A percentile compares a stretch with the other conserved stretches of the same genome.
These are phyloP conservation scores for Salarias fasciatus DNA, from an alignment of 2,797 vertebrate genomes.

Conservation along the genomic window DNA sequence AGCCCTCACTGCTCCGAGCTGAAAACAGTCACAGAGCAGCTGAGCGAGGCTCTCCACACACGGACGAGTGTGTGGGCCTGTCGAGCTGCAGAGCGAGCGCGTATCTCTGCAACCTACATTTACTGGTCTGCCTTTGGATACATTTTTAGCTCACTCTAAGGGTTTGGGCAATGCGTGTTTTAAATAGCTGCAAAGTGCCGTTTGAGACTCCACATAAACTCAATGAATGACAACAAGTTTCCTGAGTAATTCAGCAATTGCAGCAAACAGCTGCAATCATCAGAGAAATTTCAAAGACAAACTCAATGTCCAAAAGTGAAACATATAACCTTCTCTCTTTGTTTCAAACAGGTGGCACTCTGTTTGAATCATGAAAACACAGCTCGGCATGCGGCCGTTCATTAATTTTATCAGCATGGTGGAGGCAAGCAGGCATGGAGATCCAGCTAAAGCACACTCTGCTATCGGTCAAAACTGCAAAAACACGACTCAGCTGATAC, in stretches of 20 bases:
- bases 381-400: too few relatives aligned
- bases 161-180: background rate
- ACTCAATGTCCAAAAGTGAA: too few relatives aligned
- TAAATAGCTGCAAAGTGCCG: slow-evolving; percentile 3
- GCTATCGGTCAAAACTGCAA: too few relatives aligned
- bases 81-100: slow-evolving; percentile 1
- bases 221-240: slow-evolving; percentile 3
- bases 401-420: background rate
- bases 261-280: too few relatives aligned
- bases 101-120: slow-evolving; percentile 2
- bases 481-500: too few relatives aligned
- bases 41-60: slow-evolving; percentile 23
- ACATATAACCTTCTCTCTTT: background rate
- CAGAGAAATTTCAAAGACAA: too few relatives aligned
- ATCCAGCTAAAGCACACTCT: too few relatives aligned
- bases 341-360: slow-evolving; percentile 3
- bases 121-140: slow-evolving; percentile 5
- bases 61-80: slow-evolving; percentile 28
- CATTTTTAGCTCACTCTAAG: background rate
- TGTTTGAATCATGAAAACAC: background rate
- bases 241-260: too few relatives aligned
- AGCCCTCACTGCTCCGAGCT: too few relatives aligned
- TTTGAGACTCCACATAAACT: background rate
- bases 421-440: background rate
- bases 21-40: slow-evolving; percentile 42